Conservation (phyloP, 2,113 vertebrate species). For the Pogonocichla stellata region DNA sequence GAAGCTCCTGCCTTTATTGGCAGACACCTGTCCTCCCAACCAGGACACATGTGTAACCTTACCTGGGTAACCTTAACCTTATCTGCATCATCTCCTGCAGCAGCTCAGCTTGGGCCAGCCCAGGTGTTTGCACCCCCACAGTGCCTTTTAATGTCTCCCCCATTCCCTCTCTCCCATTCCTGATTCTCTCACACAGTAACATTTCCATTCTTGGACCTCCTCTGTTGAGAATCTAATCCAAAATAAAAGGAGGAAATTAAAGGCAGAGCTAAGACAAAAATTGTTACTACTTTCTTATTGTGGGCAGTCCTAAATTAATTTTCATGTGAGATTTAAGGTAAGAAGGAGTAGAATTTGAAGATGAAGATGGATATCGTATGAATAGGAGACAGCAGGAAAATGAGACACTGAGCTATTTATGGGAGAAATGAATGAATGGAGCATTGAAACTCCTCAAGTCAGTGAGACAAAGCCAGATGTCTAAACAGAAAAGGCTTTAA, state of each 20-base stretch:
- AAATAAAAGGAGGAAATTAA: not conserved
- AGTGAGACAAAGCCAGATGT: slow-evolving; percentile 11
- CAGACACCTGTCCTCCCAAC: too few species aligned
- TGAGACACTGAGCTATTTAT: not conserved
- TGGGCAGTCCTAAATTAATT: not conserved
- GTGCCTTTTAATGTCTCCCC: not conserved
- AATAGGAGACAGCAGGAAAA: not conserved
- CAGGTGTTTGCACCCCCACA: not conserved
- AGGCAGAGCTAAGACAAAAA: not conserved
- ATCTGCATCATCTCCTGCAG: not conserved
- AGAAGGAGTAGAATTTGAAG: not conserved
- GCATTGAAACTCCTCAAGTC: not conserved
- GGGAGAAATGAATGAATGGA: not conserved
- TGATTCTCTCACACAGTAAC: not conserved
- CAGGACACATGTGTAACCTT: too few species aligned
- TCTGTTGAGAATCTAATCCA: not conserved
- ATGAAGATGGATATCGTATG: not conserved
- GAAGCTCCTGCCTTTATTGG: too few species aligned
- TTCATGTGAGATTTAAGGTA: not conserved
- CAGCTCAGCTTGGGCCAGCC: not conserved
- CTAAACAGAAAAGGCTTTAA: slow-evolving; percentile 7
- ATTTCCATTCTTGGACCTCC: not conserved
- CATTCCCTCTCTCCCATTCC: not conserved
- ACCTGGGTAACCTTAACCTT: not conserved
- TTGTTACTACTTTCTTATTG: not conserved